phyloP scores from a whole-genome alignment of 2,113 vertebrate species.

The Corythornis madagascariensis region DNA sequence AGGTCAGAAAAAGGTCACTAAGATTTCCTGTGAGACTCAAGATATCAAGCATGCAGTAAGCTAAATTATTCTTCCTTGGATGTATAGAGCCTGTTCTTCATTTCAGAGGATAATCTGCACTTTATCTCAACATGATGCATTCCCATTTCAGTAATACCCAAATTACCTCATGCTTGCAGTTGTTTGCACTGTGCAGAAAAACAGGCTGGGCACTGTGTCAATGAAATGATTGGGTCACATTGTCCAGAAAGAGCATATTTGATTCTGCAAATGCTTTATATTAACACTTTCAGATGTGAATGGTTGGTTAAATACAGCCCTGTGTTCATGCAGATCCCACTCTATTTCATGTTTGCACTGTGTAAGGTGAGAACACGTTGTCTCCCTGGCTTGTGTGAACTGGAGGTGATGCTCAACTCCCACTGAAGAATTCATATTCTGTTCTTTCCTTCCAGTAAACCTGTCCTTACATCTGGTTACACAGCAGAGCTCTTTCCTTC shows the following conservation, averaged over 20 bases:
- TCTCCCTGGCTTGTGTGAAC: neutral
- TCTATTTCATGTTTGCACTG: neutral
- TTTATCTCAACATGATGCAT: neutral
- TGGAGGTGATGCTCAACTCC: neutral
- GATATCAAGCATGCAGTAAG: neutral
- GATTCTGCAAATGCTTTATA: neutral
- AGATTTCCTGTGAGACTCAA: constrained; percentile 58
- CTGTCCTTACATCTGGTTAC: neutral
- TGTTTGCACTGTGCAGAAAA: neutral
- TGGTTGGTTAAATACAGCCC: neutral
- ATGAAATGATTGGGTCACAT: neutral
- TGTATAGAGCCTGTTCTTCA: neutral
- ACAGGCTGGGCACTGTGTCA: neutral
- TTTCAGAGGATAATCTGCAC: neutral
- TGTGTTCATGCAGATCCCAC: neutral
- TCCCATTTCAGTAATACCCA: neutral
- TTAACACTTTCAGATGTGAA: neutral
- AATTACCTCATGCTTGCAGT: neutral
- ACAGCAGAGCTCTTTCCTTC: neutral
- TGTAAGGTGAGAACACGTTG: neutral
- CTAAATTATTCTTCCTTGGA: neutral
- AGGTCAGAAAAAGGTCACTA: constrained; percentile 72
- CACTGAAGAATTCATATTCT: neutral
- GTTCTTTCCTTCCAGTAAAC: neutral
- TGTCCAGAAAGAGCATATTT: neutral